Percentiles rank a stretch among this genome's conserved stretches.
Evolutionary conservation across 2,888 invertebrate species (phyloP).

Genomic region (Nomada fabriciana): DNA sequence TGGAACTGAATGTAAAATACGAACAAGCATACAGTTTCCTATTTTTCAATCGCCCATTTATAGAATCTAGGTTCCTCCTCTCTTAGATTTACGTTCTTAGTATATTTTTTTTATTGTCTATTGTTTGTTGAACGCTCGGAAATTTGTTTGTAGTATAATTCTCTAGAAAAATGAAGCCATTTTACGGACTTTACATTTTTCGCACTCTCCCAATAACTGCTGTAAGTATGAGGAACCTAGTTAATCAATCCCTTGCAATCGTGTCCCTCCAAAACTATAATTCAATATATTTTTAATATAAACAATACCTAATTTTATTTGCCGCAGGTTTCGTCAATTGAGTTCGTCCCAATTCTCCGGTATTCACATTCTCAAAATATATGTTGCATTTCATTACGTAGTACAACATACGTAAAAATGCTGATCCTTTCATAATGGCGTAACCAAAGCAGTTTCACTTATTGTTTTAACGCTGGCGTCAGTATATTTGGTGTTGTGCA

Average conservation of each 20-base stretch:
- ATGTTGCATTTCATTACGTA: not conserved
- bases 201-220: not conserved
- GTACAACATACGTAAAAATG: not conserved
- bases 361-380: not conserved
- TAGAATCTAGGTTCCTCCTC: not conserved
- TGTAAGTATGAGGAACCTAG: not conserved
- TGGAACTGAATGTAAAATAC: not conserved
- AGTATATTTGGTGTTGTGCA: not conserved
- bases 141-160: too few species aligned
- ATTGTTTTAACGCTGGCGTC: not conserved
- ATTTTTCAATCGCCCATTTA: constrained; percentile 6
- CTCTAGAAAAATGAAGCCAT: too few species aligned
- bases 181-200: too few species aligned
- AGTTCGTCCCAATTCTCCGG: not conserved
- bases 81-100: not conserved
- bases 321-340: not conserved
- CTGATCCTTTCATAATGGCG: not conserved
- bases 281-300: not conserved
- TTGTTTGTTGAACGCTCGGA: too few species aligned
- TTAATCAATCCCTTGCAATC: constrained; percentile 2
- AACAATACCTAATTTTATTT: not conserved
- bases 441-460: constrained; percentile 7
- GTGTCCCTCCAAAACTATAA: not conserved
- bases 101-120: not conserved
- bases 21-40: not conserved